phyloP scores from a whole-genome alignment of 2,797 vertebrate species.

The Mastacembelus armatus region DNA sequence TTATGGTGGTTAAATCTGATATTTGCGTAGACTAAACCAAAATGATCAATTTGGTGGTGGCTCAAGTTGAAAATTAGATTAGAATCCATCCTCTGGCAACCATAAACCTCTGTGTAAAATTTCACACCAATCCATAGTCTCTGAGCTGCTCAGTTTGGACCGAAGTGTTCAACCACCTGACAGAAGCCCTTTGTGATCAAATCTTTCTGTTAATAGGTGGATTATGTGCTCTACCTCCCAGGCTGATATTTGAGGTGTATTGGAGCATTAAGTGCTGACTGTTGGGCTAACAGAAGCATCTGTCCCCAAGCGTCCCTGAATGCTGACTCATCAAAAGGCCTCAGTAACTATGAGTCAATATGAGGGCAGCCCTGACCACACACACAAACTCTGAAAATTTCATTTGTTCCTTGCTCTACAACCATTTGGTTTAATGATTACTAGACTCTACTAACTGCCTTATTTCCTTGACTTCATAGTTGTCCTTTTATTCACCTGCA shows the following conservation, averaged over 20 bases:
- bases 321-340: slow-evolving; percentile 64
- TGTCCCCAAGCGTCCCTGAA: slow-evolving; percentile 2
- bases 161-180: neutral
- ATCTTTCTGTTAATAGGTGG: neutral
- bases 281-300: slow-evolving; percentile 24
- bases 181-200: neutral
- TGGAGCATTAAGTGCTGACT: slow-evolving; percentile 48
- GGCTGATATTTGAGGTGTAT: slow-evolving; percentile 2
- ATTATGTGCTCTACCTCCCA: neutral
- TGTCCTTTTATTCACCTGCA: neutral
- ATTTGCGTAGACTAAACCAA: neutral
- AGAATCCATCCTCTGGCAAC: neutral
- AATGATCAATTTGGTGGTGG: neutral
- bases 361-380: slow-evolving; percentile 12
- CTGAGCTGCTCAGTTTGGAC: neutral
- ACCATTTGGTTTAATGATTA: slow-evolving; percentile 29
- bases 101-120: neutral
- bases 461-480: neutral
- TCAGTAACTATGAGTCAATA: slow-evolving; percentile 58
- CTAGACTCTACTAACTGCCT: neutral
- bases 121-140: neutral
- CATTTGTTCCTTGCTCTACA: no score
- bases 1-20: neutral
- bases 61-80: neutral
- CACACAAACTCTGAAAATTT: slow-evolving; percentile 7